Conservation (phyloP, 2,888 invertebrate species). For the Ashinkailepas kermadecensis region DNA sequence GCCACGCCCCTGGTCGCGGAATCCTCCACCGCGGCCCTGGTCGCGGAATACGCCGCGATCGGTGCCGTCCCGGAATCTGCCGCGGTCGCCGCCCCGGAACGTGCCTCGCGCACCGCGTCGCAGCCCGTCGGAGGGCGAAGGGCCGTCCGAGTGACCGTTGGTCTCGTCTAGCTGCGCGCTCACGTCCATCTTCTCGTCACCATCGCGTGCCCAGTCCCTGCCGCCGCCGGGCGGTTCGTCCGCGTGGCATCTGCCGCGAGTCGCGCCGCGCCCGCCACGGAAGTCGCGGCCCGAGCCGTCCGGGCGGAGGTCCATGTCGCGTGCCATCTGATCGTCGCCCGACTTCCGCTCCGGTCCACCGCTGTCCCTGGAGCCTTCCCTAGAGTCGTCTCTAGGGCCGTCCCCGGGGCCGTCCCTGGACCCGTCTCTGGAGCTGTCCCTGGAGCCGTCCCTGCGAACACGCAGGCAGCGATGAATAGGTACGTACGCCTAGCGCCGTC, state of each 20-base stretch:
- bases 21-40: constrained; percentile 22
- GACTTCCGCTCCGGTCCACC: not conserved
- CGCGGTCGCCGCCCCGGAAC: constrained; percentile 6
- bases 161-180: not conserved
- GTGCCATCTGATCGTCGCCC: constrained; percentile 10
- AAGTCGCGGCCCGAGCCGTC: not conserved
- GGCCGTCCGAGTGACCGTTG: not conserved
- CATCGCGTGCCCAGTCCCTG: not conserved
- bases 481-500: too few species aligned
- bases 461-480: too few species aligned
- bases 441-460: too few species aligned
- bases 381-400: too few species aligned
- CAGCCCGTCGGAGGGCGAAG: too few species aligned
- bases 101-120: not conserved
- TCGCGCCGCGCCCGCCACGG: not conserved
- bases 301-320: not conserved
- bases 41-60: constrained; percentile 14
- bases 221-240: constrained; percentile 24
- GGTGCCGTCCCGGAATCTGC: constrained; percentile 9
- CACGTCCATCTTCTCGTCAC: not conserved
- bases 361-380: constrained; percentile 2
- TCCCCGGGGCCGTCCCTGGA: too few species aligned
- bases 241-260: constrained; percentile 18
- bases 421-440: too few species aligned
- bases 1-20: constrained; percentile 14